Conservation (phyloP, 2,888 invertebrate species). For the Amiota communis region DNA sequence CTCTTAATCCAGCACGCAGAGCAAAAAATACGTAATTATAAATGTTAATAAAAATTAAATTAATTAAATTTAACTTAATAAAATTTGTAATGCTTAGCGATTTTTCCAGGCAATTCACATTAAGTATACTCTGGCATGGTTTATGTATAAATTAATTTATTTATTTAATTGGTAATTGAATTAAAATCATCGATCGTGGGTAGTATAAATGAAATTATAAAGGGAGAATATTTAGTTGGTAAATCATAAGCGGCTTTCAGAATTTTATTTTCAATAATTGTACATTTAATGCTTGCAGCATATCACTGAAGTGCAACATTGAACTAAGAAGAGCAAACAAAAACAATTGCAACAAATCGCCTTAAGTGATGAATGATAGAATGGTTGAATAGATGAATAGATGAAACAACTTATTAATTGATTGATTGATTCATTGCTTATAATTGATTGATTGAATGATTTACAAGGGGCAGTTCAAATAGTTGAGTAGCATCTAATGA, state of each 20-base stretch:
- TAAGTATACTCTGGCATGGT: neutral
- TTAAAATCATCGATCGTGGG: neutral
- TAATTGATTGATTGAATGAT: no score
- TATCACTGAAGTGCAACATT: no score
- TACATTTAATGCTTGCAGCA: no score
- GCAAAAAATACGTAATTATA: no score
- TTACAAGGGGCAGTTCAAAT: no score
- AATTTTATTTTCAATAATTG: no score
- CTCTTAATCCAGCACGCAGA: no score
- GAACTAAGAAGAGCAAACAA: neutral
- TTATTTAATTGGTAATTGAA: slow-evolving; percentile 16
- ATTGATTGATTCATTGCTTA: no score
- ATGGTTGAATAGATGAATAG: neutral
- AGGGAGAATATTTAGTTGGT: neutral
- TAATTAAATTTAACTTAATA: neutral
- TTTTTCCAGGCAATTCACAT: neutral
- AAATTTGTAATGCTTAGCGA: neutral
- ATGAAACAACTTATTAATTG: no score
- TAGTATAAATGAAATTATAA: neutral
- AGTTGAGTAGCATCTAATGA: no score
- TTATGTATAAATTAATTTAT: neutral
- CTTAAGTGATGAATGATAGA: neutral
- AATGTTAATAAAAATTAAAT: no score
- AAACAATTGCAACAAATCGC: neutral
- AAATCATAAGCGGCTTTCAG: no score